phyloP scores from a whole-genome alignment of 1,140 invertebrate genomes.

The Nixonia krombeini region DNA sequence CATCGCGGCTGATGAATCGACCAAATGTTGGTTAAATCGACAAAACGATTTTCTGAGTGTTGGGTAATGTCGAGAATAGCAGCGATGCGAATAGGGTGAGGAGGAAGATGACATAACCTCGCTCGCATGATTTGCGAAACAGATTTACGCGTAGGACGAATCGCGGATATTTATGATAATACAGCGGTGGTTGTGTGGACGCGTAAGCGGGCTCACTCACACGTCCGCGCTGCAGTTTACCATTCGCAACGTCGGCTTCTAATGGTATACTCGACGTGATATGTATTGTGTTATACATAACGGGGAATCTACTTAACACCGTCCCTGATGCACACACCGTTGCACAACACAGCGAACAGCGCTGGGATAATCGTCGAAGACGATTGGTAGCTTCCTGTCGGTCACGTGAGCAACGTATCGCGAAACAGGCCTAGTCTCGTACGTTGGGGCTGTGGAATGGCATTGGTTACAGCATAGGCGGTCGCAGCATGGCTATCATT shows the following conservation, averaged over 20 bases:
- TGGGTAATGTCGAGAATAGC: slow-evolving; percentile 1
- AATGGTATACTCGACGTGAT: slow-evolving; percentile 38
- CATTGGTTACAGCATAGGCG: slow-evolving; percentile 56
- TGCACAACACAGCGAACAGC: slow-evolving; percentile 35
- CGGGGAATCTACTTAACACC: slow-evolving; percentile 66
- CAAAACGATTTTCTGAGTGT: too few relatives aligned
- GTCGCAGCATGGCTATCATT: slow-evolving; percentile 43
- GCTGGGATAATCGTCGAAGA: slow-evolving; percentile 69
- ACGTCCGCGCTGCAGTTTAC: slow-evolving; percentile 47
- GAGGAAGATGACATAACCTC: slow-evolving; percentile 64
- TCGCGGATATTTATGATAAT: slow-evolving; percentile 69
- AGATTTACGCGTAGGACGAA: slow-evolving; percentile 70
- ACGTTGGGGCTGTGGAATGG: slow-evolving; percentile 52
- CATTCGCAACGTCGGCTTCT: slow-evolving; percentile 24
- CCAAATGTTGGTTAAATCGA: too few relatives aligned
- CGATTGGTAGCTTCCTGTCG: slow-evolving; percentile 71
- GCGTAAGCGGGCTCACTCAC: slow-evolving; percentile 5
- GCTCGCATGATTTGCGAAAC: slow-evolving; percentile 67
- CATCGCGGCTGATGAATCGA: too few relatives aligned
- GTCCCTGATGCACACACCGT: slow-evolving; percentile 68
- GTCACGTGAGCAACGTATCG: slow-evolving; percentile 66
- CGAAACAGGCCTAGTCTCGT: slow-evolving; percentile 44
- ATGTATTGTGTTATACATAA: slow-evolving; percentile 36
- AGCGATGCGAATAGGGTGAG: slow-evolving; percentile 32
- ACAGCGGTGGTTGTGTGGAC: slow-evolving; percentile 29